Evolutionary conservation across 2,888 invertebrate species (phyloP).

Genomic region (Agonum fuliginosum): DNA sequence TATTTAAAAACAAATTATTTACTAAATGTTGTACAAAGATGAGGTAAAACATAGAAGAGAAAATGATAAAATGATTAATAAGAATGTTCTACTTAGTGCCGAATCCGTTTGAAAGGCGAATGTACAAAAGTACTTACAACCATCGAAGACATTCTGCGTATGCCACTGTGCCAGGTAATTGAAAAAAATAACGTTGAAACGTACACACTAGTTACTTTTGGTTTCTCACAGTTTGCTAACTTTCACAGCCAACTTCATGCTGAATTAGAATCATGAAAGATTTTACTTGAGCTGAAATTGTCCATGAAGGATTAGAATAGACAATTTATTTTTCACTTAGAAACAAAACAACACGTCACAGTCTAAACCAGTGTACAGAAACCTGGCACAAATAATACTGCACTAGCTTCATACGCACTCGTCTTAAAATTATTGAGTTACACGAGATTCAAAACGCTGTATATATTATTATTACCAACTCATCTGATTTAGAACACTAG

Average conservation of each 20-base stretch:
- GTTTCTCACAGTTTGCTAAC: conserved; percentile 52
- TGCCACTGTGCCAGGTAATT: conserved; percentile 71
- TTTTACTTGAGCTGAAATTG: neutral
- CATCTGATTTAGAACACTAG: neutral
- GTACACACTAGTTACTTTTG: conserved; percentile 50
- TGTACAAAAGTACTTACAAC: conserved; percentile 72
- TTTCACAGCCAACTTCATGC: conserved; percentile 41
- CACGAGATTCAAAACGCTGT: conserved; percentile 24
- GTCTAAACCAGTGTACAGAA: conserved; percentile 45
- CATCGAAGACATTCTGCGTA: conserved; percentile 73
- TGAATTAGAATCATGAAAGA: neutral
- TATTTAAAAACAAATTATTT: conserved; percentile 33
- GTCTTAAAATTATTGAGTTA: conserved; percentile 28
- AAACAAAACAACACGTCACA: conserved; percentile 21
- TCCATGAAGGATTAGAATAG: neutral
- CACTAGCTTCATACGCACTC: conserved; percentile 57
- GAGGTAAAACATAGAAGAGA: conserved; percentile 44
- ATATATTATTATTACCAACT: neutral
- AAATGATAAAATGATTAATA: conserved; percentile 55
- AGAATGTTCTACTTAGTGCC: conserved; percentile 71
- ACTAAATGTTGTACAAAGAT: conserved; percentile 46
- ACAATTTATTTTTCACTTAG: conserved; percentile 13
- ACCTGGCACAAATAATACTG: conserved; percentile 57
- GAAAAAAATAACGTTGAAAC: conserved; percentile 50
- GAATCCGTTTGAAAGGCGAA: conserved; percentile 73